phyloP scores from a whole-genome alignment of 2,888 invertebrate genomes.

The Harpalus rufipes region DNA sequence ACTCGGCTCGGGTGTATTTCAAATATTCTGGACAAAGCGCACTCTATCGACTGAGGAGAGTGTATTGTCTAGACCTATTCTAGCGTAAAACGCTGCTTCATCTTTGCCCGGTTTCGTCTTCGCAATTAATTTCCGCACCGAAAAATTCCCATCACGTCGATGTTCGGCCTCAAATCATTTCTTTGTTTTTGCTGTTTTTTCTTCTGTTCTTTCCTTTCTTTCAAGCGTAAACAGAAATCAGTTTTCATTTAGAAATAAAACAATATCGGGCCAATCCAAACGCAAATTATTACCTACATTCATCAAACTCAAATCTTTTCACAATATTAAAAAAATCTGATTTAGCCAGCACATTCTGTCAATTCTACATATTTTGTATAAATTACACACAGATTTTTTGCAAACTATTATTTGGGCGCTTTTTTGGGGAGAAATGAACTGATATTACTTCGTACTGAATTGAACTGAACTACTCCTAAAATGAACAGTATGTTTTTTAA shows the following conservation, averaged over 20 bases:
- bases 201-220: conserved; percentile 37
- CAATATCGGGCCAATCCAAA: conserved; percentile 24
- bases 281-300: conserved; percentile 42
- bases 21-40: conserved; percentile 63
- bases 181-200: conserved; percentile 57
- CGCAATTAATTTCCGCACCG: conserved; percentile 66
- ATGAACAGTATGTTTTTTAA: too few relatives aligned
- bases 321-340: too few relatives aligned
- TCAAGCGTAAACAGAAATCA: conserved; percentile 60
- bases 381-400: too few relatives aligned
- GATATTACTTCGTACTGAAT: too few relatives aligned
- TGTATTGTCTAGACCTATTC: conserved; percentile 66
- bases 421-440: too few relatives aligned
- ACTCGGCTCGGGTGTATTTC: conserved; percentile 58
- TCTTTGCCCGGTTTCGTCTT: conserved; percentile 62
- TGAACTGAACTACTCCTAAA: too few relatives aligned
- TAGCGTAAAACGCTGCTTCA: conserved; percentile 64
- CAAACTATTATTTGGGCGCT: too few relatives aligned
- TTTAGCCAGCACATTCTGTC: too few relatives aligned
- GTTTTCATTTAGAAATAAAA: conserved; percentile 51
- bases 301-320: neutral
- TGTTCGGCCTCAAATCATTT: conserved; percentile 63
- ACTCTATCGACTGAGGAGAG: conserved; percentile 63
- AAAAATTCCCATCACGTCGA: conserved; percentile 67
- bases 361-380: too few relatives aligned